Evolutionary conservation across 2,888 invertebrate genomes (phyloP).

Genomic region (Sarcophaga rosellei): DNA sequence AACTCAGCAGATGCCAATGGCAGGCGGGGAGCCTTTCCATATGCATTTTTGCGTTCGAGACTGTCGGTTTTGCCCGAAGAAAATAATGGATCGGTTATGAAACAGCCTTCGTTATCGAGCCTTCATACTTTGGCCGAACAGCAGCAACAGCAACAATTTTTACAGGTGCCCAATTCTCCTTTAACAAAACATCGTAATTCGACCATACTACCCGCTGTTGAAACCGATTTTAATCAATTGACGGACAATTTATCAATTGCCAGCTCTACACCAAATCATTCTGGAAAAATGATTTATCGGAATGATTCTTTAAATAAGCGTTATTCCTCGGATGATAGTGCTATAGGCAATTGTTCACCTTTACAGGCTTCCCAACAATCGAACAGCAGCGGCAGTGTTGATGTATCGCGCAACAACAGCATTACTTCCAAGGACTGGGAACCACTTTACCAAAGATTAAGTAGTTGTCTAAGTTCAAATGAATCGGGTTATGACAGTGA

Average conservation of each 20-base stretch:
- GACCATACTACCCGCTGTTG: conserved; percentile 68
- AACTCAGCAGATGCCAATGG: conserved; percentile 68
- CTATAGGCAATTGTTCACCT: conserved; percentile 78
- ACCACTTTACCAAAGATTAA: conserved; percentile 84
- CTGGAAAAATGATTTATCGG: conserved; percentile 74
- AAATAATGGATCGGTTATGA: conserved; percentile 83
- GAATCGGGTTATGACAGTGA: conserved; percentile 93
- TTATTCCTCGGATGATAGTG: conserved; percentile 77
- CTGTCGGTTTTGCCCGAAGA: conserved; percentile 90
- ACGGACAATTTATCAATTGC: conserved; percentile 74
- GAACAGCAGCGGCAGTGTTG: conserved; percentile 63
- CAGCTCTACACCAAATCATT: conserved; percentile 75
- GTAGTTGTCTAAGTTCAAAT: conserved; percentile 90
- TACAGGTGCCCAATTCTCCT: conserved; percentile 72
- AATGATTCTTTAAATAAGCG: conserved; percentile 74
- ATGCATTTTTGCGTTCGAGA: conserved; percentile 89
- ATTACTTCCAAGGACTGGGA: conserved; percentile 84
- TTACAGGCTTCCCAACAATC: conserved; percentile 51
- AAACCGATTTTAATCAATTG: conserved; percentile 62
- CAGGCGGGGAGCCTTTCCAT: conserved; percentile 88
- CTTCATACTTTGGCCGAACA: conserved; percentile 68
- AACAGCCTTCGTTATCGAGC: conserved; percentile 72
- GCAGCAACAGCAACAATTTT: conserved; percentile 62
- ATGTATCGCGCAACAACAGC: conserved; percentile 82
- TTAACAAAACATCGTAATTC: conserved; percentile 74